Percentiles rank a stretch among this genome's conserved stretches.
phyloP scores from a whole-genome alignment of 2,113 vertebrate species.

The Phylloscopus whistleri region DNA sequence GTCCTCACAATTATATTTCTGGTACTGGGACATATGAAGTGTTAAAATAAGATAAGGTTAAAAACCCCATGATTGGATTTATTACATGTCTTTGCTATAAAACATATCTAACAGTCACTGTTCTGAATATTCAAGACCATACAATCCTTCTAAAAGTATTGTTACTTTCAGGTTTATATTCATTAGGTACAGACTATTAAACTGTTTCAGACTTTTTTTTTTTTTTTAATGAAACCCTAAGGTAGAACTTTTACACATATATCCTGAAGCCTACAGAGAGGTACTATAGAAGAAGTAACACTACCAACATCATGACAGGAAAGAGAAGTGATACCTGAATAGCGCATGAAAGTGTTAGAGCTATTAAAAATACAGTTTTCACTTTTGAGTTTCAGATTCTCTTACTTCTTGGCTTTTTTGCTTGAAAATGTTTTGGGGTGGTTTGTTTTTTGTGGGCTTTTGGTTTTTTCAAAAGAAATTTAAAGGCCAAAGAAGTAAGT shows the following conservation, averaged over 20 bases:
- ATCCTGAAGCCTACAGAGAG: not conserved
- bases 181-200: not conserved
- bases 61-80: not conserved
- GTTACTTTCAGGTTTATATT: not conserved
- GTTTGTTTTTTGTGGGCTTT: not conserved
- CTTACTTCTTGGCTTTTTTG: not conserved
- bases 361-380: not conserved
- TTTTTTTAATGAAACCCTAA: not conserved
- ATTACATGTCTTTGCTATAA: not conserved
- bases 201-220: not conserved
- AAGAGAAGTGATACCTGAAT: not conserved
- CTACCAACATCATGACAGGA: not conserved
- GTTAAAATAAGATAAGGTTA: not conserved
- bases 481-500: not conserved
- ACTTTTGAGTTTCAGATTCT: not conserved
- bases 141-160: not conserved
- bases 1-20: not conserved
- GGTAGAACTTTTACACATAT: not conserved
- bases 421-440: not conserved
- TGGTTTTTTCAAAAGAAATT: not conserved
- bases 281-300: not conserved
- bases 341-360: not conserved
- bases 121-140: not conserved
- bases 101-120: not conserved
- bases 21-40: not conserved